Percentiles rank a stretch among this genome's conserved stretches.
Conservation (phyloP, 2,797 vertebrate species). For the Sphaeramia orbicularis region DNA sequence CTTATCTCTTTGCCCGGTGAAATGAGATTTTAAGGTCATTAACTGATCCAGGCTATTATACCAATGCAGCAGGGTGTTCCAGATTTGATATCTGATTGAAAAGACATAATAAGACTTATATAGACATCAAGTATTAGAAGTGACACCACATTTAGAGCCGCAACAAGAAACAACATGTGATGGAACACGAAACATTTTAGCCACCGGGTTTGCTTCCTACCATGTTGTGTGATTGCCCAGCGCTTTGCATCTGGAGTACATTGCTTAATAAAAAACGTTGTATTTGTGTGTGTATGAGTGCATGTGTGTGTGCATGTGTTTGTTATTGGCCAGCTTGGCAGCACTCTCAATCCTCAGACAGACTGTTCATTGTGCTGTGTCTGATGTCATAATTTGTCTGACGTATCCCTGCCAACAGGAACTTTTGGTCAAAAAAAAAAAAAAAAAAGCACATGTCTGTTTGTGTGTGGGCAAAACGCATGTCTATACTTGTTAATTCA, state of each 20-base stretch:
- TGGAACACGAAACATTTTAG: conserved; percentile 22
- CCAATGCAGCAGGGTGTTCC: conserved; percentile 66
- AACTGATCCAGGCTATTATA: conserved; percentile 71
- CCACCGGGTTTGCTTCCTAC: conserved; percentile 20
- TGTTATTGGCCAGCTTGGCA: conserved; percentile 57
- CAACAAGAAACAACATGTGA: conserved; percentile 1
- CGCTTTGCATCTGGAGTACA: conserved; percentile 38
- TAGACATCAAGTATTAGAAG: conserved; percentile 49
- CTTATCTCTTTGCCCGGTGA: conserved; percentile 55
- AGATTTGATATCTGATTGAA: conserved; percentile 68
- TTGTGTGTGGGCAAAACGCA: neutral
- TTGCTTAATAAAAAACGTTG: conserved; percentile 50
- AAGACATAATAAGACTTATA: conserved; percentile 61
- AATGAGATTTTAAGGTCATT: conserved; percentile 76
- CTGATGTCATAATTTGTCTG: conserved; percentile 78
- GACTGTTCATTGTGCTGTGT: conserved; percentile 70
- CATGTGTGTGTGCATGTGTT: conserved; percentile 29
- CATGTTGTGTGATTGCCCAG: conserved; percentile 14
- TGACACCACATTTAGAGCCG: conserved; percentile 12
- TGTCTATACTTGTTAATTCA: conserved; percentile 46
- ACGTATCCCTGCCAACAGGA: conserved; percentile 57
- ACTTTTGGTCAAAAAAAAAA: conserved; percentile 46
- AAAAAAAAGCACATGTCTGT: conserved; percentile 1
- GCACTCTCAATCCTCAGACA: conserved; percentile 65
- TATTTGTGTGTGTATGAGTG: conserved; percentile 24